Conservation (phyloP, 1,140 invertebrate species). For the Aphidius ervi region DNA sequence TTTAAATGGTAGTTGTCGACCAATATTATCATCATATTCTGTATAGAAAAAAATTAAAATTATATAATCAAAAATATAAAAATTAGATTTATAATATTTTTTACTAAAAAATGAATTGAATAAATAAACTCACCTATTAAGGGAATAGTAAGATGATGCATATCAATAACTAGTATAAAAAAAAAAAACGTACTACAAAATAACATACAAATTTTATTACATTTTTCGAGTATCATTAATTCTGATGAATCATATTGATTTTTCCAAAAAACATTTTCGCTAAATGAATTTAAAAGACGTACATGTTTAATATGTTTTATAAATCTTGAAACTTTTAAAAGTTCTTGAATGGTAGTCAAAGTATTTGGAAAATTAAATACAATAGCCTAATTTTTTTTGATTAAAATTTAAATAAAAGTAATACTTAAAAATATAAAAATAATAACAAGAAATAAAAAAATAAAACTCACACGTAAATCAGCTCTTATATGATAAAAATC, state of each 20-base stretch:
- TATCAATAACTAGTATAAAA: constrained; percentile 16
- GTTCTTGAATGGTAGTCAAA: constrained; percentile 21
- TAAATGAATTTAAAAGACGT: constrained; percentile 27
- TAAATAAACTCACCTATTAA: constrained; percentile 31
- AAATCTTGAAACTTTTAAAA: constrained; percentile 25
- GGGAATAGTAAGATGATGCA: constrained; percentile 27
- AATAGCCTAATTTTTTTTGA: constrained; percentile 29
- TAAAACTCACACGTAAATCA: constrained; percentile 25
- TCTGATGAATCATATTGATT: constrained; percentile 22
- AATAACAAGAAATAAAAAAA: not conserved
- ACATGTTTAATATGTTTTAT: constrained; percentile 25
- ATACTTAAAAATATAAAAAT: not conserved
- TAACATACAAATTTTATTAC: constrained; percentile 23
- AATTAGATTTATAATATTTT: no score
- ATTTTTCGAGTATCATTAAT: constrained; percentile 25
- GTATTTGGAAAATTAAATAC: constrained; percentile 25
- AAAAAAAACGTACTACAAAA: constrained; percentile 9
- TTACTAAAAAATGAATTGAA: not conserved
- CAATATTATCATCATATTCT: constrained; percentile 5
- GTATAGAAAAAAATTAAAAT: no score
- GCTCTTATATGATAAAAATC: constrained; percentile 24
- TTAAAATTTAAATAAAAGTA: not conserved
- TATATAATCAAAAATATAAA: no score
- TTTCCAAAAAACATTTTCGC: constrained; percentile 29
- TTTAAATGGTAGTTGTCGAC: constrained; percentile 29